Evolutionary conservation across 2,888 invertebrate species (phyloP).

Genomic region (Choristoneura rosaceana): DNA sequence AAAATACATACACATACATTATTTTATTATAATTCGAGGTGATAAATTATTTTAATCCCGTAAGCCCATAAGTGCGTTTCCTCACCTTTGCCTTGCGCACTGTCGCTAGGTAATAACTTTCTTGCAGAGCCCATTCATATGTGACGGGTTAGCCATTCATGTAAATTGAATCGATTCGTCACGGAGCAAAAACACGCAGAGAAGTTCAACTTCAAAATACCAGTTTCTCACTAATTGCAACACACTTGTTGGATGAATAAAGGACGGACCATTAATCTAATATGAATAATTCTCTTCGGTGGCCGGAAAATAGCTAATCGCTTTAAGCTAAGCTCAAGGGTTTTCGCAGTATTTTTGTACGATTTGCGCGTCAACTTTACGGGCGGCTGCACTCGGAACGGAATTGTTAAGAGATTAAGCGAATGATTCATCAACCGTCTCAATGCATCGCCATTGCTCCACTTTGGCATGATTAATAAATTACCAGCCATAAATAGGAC

Average conservation of each 20-base stretch:
- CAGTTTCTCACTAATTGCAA: conserved; percentile 20
- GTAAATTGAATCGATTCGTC: conserved; percentile 50
- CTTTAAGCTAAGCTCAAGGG: background rate
- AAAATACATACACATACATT: background rate
- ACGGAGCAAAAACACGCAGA: conserved; percentile 9
- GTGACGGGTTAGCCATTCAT: conserved; percentile 43
- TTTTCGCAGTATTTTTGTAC: background rate
- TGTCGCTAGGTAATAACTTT: conserved; percentile 41
- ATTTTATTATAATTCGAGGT: conserved; percentile 8
- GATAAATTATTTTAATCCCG: conserved; percentile 19
- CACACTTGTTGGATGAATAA: conserved; percentile 12
- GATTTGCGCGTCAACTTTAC: background rate
- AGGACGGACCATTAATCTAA: conserved; percentile 1
- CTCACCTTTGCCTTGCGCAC: conserved; percentile 18
- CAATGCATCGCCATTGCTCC: conserved; percentile 7
- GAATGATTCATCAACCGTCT: conserved; percentile 5
- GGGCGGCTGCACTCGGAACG: background rate
- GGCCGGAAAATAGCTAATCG: conserved; percentile 12
- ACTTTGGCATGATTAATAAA: conserved; percentile 20
- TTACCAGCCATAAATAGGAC: conserved; percentile 25
- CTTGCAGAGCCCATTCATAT: conserved; percentile 43
- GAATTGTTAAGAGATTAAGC: conserved; percentile 1
- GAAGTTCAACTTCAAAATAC: conserved; percentile 30
- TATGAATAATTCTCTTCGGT: conserved; percentile 1
- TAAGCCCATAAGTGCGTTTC: conserved; percentile 12